Evolutionary conservation across 92 coral and sea anemone genomes (phyloP), one percentile per base, ranked within the genome.

Genomic region (Montipora capitata): DNA sequence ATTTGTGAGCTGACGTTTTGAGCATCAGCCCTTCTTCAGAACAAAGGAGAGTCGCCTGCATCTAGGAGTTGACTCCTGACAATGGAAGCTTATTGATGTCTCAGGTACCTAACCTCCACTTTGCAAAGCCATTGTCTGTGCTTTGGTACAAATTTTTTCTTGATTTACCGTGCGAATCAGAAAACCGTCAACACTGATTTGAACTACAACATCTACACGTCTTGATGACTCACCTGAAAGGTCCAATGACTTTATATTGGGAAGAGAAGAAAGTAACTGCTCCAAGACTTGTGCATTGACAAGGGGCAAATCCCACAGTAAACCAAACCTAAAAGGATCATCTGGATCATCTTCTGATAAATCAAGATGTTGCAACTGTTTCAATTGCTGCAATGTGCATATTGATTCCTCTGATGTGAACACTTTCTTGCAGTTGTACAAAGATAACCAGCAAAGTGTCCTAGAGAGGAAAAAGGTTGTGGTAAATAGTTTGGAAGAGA

Each of bases 391-490:
- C 40, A 96, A 78, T 18, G 92, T 85, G 13, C 87, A 77, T 64
- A 94, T 15, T 8, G 93, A 73, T 72, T 78, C 80, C 40, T 63
- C 80, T 43, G 85, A 72, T 2, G 35, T 44, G 18, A 57, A 76
- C 64, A 95, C 89, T 35, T 87, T 92, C 64, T 68, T 56, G 61
- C 96, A 96, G 78, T 96, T 94, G 81, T 92, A 96, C 80, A 96
- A n/a, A 42, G 93, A 72, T 67, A 96, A 86, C 80, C 91, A 86
- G 71, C 82, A 56, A 5, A 96, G 89, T 16, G 95, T 78, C 77
- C 99, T 96, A 49, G 4, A 18, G 59, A 64, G 52, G 1, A 57
- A 17, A 5, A 17, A 66, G 51, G 27, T 48, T 20, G 17, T 16
- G 35, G 35, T 27, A 27, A 27, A 4, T 41, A 62, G 20, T 6